These are phyloP conservation scores for Phengaris alcon DNA, from an alignment of 2,888 invertebrate genomes.

Conservation along the genomic window DNA sequence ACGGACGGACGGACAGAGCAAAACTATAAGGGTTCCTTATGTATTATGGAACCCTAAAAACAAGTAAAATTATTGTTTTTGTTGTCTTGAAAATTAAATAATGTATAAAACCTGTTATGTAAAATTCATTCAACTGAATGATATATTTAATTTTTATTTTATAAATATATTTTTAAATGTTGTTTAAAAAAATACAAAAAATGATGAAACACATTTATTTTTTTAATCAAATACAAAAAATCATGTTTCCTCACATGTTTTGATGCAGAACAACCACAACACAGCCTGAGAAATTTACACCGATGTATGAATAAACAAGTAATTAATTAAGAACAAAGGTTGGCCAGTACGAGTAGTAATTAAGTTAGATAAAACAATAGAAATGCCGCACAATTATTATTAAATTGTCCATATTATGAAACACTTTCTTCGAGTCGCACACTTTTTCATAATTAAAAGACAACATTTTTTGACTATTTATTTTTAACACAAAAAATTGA, in stretches of 20 bases:
- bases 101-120: neutral
- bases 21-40: too few species aligned
- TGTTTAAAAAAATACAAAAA: too few species aligned
- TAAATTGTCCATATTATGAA: slow-evolving; percentile 13
- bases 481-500: neutral
- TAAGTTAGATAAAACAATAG: slow-evolving; percentile 56
- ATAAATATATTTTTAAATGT: too few species aligned
- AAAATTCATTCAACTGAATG: neutral
- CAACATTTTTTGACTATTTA: neutral
- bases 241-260: neutral
- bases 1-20: too few species aligned
- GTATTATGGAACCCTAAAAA: too few species aligned
- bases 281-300: slow-evolving; percentile 62
- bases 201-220: neutral
- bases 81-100: neutral
- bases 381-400: slow-evolving; percentile 28
- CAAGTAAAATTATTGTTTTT: too few species aligned
- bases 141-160: neutral
- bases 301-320: slow-evolving; percentile 62
- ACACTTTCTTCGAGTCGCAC: slow-evolving; percentile 15
- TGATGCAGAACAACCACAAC: slow-evolving; percentile 42
- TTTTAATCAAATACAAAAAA: neutral
- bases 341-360: slow-evolving; percentile 73
- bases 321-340: slow-evolving; percentile 66
- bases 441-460: slow-evolving; percentile 1